Evolutionary conservation across 1,140 invertebrate species (phyloP).

Genomic region (Drosophila oshimai): DNA sequence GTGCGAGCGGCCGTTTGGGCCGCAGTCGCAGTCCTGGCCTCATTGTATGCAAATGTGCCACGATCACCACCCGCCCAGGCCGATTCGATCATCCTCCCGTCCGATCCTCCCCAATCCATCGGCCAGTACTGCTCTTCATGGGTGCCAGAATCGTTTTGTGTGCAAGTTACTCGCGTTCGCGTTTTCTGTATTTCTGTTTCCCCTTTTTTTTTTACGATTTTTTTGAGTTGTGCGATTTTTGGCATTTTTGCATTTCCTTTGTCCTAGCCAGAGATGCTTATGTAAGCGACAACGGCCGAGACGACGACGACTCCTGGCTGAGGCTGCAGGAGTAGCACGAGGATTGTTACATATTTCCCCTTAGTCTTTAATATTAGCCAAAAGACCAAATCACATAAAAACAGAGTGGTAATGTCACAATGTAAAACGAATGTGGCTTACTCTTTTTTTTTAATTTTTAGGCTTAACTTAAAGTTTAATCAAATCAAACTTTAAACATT

Average conservation of each 20-base stretch:
- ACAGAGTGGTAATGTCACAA: neutral
- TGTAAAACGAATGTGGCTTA: neutral
- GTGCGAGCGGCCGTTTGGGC: slow-evolving; percentile 24
- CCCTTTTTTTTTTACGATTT: slow-evolving; percentile 25
- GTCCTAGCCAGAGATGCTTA: slow-evolving; percentile 63
- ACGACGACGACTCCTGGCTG: slow-evolving; percentile 41
- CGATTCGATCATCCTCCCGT: slow-evolving; percentile 35
- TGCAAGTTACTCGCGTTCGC: slow-evolving; percentile 52
- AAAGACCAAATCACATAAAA: slow-evolving; percentile 33
- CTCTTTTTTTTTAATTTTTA: neutral
- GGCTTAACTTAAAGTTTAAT: neutral
- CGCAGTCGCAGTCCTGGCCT: slow-evolving; percentile 69
- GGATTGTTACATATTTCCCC: slow-evolving; percentile 71
- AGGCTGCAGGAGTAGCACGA: slow-evolving; percentile 43
- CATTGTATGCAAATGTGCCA: slow-evolving; percentile 83
- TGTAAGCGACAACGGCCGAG: slow-evolving; percentile 49
- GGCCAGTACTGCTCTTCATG: slow-evolving; percentile 59
- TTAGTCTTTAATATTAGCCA: slow-evolving; percentile 50
- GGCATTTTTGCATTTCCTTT: slow-evolving; percentile 80
- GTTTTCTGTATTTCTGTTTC: slow-evolving; percentile 35
- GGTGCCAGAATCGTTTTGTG: slow-evolving; percentile 81
- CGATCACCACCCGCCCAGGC: slow-evolving; percentile 76
- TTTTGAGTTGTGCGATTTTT: slow-evolving; percentile 81
- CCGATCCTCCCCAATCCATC: slow-evolving; percentile 3
- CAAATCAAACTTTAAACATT: neutral